Evolutionary conservation across 2,888 invertebrate species (phyloP).

Genomic region (Ephialtes manifestator): DNA sequence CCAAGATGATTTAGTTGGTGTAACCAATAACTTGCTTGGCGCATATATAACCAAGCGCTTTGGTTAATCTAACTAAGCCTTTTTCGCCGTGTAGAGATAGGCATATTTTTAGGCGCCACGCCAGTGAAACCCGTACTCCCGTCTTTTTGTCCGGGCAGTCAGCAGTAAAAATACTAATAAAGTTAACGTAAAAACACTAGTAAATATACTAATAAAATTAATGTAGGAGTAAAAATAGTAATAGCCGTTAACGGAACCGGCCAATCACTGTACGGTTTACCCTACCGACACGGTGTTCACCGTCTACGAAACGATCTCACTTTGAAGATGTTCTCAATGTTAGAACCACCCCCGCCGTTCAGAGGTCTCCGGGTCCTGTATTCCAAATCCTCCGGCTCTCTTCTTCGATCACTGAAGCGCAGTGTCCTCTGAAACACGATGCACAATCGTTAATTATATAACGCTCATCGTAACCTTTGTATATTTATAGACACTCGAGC

Average conservation of each 20-base stretch:
- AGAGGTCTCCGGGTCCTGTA: constrained; percentile 38
- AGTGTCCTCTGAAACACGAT: constrained; percentile 50
- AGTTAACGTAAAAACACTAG: no score
- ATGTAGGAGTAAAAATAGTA: no score
- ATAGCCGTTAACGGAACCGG: neutral
- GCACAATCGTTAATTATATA: constrained; percentile 5
- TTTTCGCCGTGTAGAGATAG: no score
- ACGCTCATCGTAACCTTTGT: neutral
- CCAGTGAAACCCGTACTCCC: no score
- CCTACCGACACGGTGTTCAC: neutral
- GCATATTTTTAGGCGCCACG: no score
- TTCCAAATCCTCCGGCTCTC: constrained; percentile 35
- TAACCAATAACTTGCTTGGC: no score
- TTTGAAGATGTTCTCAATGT: constrained; percentile 61
- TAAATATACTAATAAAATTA: no score
- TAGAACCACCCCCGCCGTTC: constrained; percentile 30
- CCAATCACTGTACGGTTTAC: neutral
- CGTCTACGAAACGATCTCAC: constrained; percentile 54
- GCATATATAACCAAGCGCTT: no score
- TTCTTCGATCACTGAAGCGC: constrained; percentile 49
- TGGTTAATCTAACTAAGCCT: no score
- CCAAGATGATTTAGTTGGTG: no score
- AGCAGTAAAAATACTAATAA: no score
- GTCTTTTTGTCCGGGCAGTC: no score
- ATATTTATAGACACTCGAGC: constrained; percentile 23